Conservation (phyloP, 2,888 invertebrate species). For the Drosophila prostipennis region DNA sequence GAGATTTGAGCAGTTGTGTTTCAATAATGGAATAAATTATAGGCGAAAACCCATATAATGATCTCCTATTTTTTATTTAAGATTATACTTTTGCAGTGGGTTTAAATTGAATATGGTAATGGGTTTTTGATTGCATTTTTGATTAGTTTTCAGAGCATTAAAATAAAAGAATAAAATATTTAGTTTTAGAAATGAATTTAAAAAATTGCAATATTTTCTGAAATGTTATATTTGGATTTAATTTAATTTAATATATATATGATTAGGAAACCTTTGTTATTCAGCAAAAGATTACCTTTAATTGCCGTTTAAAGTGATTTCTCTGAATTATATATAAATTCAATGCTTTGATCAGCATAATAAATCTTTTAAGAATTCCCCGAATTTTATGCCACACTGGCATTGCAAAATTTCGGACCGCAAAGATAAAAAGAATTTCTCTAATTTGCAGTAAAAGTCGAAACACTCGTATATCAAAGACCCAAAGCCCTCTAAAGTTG, state of each 20-base stretch:
- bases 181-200: too few species aligned
- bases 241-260: too few species aligned
- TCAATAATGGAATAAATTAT: neutral
- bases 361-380: constrained; percentile 5
- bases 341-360: constrained; percentile 14
- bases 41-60: neutral
- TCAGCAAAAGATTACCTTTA: neutral
- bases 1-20: neutral
- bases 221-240: too few species aligned
- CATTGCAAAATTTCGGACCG: constrained; percentile 5
- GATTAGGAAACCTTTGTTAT: neutral
- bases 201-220: too few species aligned
- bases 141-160: too few species aligned
- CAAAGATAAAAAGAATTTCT: constrained; percentile 22
- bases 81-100: too few species aligned
- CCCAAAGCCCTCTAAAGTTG: constrained; percentile 16
- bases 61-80: too few species aligned
- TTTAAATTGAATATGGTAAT: too few species aligned
- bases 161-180: too few species aligned
- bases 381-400: neutral
- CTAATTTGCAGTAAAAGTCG: constrained; percentile 26
- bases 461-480: constrained; percentile 26
- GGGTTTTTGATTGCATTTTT: too few species aligned
- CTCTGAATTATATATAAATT: neutral
- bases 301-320: neutral